Evolutionary conservation across 2,113 vertebrate genomes (phyloP).

Genomic region (Austrofundulus limnaeus): DNA sequence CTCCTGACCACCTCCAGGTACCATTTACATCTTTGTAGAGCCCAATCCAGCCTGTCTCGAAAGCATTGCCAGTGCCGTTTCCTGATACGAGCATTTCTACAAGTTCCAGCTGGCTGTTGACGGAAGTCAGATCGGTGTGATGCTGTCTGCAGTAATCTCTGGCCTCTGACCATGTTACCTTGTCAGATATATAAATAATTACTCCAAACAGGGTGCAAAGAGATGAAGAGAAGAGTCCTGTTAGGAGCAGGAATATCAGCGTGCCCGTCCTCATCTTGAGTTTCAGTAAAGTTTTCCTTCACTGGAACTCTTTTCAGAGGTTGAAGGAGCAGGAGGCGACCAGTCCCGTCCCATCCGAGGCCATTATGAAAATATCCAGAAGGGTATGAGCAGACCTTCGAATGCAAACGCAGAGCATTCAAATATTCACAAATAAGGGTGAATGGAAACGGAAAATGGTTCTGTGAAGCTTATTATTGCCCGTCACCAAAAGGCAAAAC

Average conservation of each 20-base stretch:
- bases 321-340: background rate
- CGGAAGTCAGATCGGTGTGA: conserved; percentile 28
- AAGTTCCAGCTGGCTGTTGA: background rate
- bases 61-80: background rate
- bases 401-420: conserved; percentile 16
- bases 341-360: conserved; percentile 4
- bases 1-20: conserved; percentile 33
- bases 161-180: conserved; percentile 27
- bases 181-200: rapidly evolving
- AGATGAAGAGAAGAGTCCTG: conserved; percentile 7
- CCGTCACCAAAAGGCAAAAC: too few species aligned
- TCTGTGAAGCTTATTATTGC: too few species aligned
- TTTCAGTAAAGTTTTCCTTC: background rate
- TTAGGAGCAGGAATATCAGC: conserved; percentile 10
- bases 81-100: background rate
- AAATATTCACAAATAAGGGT: conserved; percentile 29
- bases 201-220: background rate
- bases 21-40: conserved; percentile 9
- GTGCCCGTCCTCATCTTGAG: conserved; percentile 4
- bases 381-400: background rate
- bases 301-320: background rate
- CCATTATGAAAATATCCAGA: conserved; percentile 26
- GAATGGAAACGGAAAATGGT: background rate
- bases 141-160: background rate
- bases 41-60: conserved; percentile 42